phyloP scores from a whole-genome alignment of 1,140 invertebrate species.

The Chrysomallon squamiferum region DNA sequence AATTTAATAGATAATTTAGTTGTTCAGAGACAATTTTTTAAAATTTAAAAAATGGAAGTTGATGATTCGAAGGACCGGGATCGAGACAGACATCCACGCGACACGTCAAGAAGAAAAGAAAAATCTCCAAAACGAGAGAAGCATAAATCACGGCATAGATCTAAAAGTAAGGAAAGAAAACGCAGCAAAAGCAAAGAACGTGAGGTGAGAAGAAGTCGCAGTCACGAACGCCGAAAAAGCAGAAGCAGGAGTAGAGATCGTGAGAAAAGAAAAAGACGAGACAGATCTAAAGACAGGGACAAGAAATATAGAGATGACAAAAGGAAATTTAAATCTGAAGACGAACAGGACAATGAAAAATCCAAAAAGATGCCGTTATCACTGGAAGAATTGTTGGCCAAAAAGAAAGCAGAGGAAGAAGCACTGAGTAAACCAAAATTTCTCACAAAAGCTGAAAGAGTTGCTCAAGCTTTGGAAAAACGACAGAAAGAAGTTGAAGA shows the following conservation, averaged over 20 bases:
- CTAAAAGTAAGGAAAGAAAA: background rate
- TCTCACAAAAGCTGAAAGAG: conserved; percentile 93
- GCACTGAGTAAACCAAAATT: conserved; percentile 87
- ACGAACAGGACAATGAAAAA: conserved; percentile 70
- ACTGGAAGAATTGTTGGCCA: conserved; percentile 92
- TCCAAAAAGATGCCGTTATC: conserved; percentile 76
- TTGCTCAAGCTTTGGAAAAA: conserved; percentile 84
- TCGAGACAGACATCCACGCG: background rate
- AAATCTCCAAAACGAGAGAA: conserved; percentile 1
- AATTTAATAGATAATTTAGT: no score
- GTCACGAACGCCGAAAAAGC: conserved; percentile 21
- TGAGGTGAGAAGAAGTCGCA: background rate
- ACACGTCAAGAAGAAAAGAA: background rate
- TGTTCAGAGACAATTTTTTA: no score
- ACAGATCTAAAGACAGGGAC: conserved; percentile 24
- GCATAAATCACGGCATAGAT: background rate
- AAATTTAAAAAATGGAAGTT: conserved; percentile 1
- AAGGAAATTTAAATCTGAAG: conserved; percentile 23
- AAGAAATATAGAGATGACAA: conserved; percentile 31
- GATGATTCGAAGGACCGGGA: background rate
- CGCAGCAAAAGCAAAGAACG: background rate
- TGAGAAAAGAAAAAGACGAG: conserved; percentile 21
- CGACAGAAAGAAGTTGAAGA: conserved; percentile 83
- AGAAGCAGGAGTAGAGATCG: conserved; percentile 42
- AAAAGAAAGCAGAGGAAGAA: conserved; percentile 96